Evolutionary conservation across 1,140 invertebrate species (phyloP), one percentile per base, ranked within the genome.

Genomic region (Papilio helenus): DNA sequence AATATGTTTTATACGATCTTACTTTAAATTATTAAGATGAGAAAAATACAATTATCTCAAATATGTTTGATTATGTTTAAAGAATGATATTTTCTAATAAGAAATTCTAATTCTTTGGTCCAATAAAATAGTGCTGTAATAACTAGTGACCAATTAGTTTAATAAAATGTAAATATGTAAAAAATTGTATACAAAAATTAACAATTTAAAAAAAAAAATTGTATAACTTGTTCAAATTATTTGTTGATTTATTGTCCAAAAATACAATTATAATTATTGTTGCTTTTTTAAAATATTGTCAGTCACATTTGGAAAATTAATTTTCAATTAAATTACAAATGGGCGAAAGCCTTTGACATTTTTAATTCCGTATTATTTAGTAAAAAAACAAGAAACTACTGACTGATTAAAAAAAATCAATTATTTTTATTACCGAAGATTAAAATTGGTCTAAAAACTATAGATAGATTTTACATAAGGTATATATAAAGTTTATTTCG

Each of bases 201-300:
- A 42, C 8, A 42, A 42, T 42, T 4, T 42, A 42, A 42, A 42
- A 4, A 42, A 42, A 42, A 42, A 42, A 42, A 42, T 42, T 10
- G 42, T 46, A 26, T 14, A 51, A 49, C 8, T 44, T 49, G 10
- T 46, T 46, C 3, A 44, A 73, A 44, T 46, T 76, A 58, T 76
- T 23, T 3, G 12, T 46, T 14, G 3, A 76, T 76, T 74, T 55
- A 76, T 76, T 76, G 73, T 76, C 73, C 58, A 58, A 76, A n/a
- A 76, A 55, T 58, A 76, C n/a, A 55, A 16, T 76, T 0, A 20
- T 42, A 20, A 10, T 49, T 73, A 72, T 72, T 72, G 18, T n/a
- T 72, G 68, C 58, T 74, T 29, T 29, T 44, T 76, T 86, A 86
- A 84, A 80, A 90, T 92, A 92, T 92, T 92, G 90, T 92, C 88